These are phyloP conservation scores for Drosophila pallidifrons DNA, from an alignment of 1,140 invertebrate species.

Conservation along the genomic window DNA sequence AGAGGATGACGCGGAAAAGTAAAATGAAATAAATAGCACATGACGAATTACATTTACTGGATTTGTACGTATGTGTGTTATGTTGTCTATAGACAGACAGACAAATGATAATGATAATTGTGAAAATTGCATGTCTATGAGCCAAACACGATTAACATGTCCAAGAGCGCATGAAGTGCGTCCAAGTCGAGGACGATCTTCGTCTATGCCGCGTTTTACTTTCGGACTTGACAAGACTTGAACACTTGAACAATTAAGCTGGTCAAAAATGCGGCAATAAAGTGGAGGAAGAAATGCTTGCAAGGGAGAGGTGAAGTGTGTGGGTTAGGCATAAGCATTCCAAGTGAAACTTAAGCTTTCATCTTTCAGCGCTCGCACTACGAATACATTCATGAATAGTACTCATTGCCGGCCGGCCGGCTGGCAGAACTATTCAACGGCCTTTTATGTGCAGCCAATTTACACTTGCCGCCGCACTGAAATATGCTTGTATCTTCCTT, in stretches of 20 bases:
- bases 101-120: slow-evolving; percentile 65
- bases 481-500: slow-evolving; percentile 46
- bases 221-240: slow-evolving; percentile 51
- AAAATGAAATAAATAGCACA: slow-evolving; percentile 76
- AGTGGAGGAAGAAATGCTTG: slow-evolving; percentile 25
- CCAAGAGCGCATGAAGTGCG: slow-evolving; percentile 68
- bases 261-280: slow-evolving; percentile 65
- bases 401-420: not conserved
- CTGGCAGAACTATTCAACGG: slow-evolving; percentile 22
- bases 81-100: slow-evolving; percentile 33
- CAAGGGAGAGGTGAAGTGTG: slow-evolving; percentile 8
- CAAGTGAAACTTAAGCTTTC: slow-evolving; percentile 52
- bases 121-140: slow-evolving; percentile 66
- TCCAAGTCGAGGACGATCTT: slow-evolving; percentile 27
- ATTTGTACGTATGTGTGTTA: not conserved
- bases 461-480: slow-evolving; percentile 60
- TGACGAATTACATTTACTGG: slow-evolving; percentile 62
- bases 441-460: slow-evolving; percentile 68
- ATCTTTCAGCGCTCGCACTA: slow-evolving; percentile 21
- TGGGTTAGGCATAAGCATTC: slow-evolving; percentile 34
- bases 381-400: slow-evolving; percentile 23
- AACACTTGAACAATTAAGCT: slow-evolving; percentile 62
- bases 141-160: slow-evolving; percentile 71
- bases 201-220: slow-evolving; percentile 67
- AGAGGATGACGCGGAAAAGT: slow-evolving; percentile 58